Percentiles rank a stretch among this genome's conserved stretches.
These are phyloP conservation scores for Pachymerium ferrugineum DNA, from an alignment of 2,888 invertebrate genomes.

Conservation along the genomic window DNA sequence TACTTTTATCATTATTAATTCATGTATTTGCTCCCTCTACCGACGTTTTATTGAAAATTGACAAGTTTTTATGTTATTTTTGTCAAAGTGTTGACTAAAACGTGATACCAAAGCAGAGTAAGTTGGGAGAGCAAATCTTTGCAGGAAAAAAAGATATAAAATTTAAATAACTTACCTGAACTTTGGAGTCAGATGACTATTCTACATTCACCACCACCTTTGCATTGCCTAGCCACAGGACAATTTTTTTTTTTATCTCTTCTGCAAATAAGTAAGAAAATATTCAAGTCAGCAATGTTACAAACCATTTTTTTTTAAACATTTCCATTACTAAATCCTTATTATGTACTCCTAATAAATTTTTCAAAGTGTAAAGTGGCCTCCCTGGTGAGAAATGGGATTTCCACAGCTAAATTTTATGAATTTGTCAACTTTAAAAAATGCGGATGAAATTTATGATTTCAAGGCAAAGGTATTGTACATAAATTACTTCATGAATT, in stretches of 20 bases:
- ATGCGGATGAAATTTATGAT: too few relatives aligned
- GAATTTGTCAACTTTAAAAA: too few relatives aligned
- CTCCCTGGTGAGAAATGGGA: background rate
- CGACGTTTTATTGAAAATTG: too few relatives aligned
- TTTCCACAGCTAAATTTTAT: background rate
- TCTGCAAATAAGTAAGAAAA: background rate
- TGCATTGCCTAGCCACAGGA: slow-evolving; percentile 4
- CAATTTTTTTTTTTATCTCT: background rate
- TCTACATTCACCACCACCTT: background rate
- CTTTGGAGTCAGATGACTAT: background rate
- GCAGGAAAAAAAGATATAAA: too few relatives aligned
- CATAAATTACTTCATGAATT: too few relatives aligned
- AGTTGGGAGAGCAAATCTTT: too few relatives aligned
- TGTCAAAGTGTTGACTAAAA: too few relatives aligned
- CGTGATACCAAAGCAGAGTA: too few relatives aligned
- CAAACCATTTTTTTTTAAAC: background rate
- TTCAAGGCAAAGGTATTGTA: too few relatives aligned
- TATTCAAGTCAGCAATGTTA: background rate
- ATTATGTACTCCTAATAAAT: background rate
- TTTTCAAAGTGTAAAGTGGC: background rate
- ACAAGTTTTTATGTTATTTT: too few relatives aligned
- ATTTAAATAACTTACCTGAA: slow-evolving; percentile 4
- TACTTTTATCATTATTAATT: too few relatives aligned
- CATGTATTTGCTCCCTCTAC: too few relatives aligned
- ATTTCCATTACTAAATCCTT: background rate